Base-by-base conservation (phyloP, 2,888 invertebrate species). In the Pachydiplax longipennis region DNA sequence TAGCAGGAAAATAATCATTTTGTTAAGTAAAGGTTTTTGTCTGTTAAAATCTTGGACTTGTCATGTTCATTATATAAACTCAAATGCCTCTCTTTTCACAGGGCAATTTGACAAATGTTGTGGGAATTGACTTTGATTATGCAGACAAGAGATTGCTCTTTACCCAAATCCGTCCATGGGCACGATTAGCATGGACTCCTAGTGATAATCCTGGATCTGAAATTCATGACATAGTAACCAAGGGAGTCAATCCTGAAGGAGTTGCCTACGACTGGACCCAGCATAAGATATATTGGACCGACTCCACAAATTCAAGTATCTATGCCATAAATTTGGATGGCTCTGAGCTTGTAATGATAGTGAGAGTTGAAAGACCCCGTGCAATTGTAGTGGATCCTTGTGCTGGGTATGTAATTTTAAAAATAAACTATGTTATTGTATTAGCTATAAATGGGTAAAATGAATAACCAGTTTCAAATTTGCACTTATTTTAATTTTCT, bases 231-330 rank as follows among this genome's bases (percentile, higher is more conserved):
- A 96, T 98, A 1, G 95, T 97, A 58, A 96, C 94, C 92, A 96
- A 96, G 93, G 97, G 97, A 37, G 98, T 98, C 91, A 98, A 98
- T 94, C 98, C 98, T 0, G 98, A 98, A 94, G 98, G 98, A 6
- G 97, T 99, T 91, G 98, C 98, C 0, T 98, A 99, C 93, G 99
- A 99, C 93, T 99, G 99, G 99, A 98, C 99, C 0, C 98, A 98
- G 92, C 97, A 98, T 93, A 99, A 99, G 94, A 96, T 99, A 65
- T 99, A 99, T 94, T 99, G 99, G 99, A 98, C 99, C 0, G 99
- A 99, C 93, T 98, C 98, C 48, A 97, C 97, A 0, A 98, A 99
- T 92, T 98, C 98, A 92, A 98, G 98, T 18, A 98, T 99, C 91
- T 99, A 98, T 93, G 97, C 99, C 0, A 98, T 99, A 97, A 98